Conservation (phyloP, 2,113 vertebrate genomes). For the Arizona elegans region DNA sequence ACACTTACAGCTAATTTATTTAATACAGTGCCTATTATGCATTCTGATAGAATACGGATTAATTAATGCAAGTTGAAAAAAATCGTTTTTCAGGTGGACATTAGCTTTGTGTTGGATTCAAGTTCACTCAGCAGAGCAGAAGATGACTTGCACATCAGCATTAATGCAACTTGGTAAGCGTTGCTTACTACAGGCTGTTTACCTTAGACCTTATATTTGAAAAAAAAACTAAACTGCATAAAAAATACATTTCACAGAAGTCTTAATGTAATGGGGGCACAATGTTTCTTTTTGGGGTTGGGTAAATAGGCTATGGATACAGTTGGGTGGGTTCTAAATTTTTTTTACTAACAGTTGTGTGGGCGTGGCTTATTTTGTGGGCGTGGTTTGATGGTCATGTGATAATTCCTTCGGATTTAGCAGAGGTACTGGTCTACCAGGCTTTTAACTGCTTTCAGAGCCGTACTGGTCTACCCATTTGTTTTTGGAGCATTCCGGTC, state of each 20-base stretch:
- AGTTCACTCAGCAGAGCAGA: conserved; percentile 82
- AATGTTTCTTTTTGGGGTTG: conserved; percentile 15
- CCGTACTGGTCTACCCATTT: too few relatives aligned
- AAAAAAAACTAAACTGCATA: background rate
- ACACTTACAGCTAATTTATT: background rate
- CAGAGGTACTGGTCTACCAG: too few relatives aligned
- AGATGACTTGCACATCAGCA: conserved; percentile 74
- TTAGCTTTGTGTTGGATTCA: conserved; percentile 88
- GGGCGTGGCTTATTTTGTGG: too few relatives aligned
- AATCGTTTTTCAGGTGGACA: conserved; percentile 73
- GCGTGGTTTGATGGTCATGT: too few relatives aligned
- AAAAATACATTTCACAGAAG: conserved; percentile 1
- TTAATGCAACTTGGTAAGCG: conserved; percentile 82
- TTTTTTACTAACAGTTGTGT: too few relatives aligned
- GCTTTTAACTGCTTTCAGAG: too few relatives aligned
- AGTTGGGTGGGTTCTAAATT: too few relatives aligned
- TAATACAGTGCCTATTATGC: background rate
- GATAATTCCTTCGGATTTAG: too few relatives aligned
- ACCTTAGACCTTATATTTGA: background rate
- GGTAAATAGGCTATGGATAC: background rate
- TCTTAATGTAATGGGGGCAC: conserved; percentile 16
- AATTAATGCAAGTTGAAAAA: conserved; percentile 7
- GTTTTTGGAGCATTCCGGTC: too few relatives aligned
- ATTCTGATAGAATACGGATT: background rate
- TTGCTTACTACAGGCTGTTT: conserved; percentile 14